These are phyloP conservation scores for Dendrocincla tyrannina DNA, from an alignment of 2,797 vertebrate species.

Conservation along the genomic window DNA sequence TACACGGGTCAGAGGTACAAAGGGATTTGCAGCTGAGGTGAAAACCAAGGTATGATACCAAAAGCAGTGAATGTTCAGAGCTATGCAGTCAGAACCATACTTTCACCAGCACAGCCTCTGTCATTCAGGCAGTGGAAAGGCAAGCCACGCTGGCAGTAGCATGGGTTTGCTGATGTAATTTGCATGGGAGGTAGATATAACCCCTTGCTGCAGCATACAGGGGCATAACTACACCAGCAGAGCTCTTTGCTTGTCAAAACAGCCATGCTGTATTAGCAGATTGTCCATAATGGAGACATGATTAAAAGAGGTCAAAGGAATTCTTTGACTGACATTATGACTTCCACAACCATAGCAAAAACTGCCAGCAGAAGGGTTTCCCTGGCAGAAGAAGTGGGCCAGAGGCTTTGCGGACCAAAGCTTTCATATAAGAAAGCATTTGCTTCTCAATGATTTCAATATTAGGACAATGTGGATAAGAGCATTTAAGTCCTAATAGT, in stretches of 20 bases:
- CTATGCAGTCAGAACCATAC: background rate
- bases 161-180: background rate
- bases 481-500: background rate
- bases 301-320: background rate
- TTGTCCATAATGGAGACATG: background rate
- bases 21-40: background rate
- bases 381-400: background rate
- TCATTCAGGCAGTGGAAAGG: background rate
- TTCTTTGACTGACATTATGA: background rate
- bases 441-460: background rate
- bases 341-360: background rate
- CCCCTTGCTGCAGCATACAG: background rate
- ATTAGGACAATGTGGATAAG: background rate
- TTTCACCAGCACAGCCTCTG: background rate
- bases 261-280: background rate
- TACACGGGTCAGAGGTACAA: background rate
- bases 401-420: background rate
- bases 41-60: fast-evolving
- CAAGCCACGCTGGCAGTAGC: background rate
- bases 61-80: background rate
- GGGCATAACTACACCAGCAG: background rate
- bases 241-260: background rate
- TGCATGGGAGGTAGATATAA: background rate
- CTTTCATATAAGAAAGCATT: background rate
- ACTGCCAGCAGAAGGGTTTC: background rate